Conservation (phyloP, 1,140 invertebrate species). For the Aporrectodea caliginosa region DNA sequence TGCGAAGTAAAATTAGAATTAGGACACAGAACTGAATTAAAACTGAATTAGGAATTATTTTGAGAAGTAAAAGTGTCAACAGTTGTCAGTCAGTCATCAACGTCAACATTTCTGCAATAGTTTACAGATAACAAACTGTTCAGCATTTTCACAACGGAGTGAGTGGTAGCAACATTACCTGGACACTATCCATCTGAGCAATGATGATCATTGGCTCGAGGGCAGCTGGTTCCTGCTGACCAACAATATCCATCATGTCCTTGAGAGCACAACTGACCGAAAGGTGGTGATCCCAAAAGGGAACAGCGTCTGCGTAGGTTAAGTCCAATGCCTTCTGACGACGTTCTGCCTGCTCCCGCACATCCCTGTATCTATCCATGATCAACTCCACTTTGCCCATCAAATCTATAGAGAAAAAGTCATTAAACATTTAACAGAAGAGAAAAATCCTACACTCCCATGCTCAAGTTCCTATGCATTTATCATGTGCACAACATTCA, state of each 20-base stretch:
- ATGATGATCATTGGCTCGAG: slow-evolving; percentile 14
- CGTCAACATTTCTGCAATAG: too few species aligned
- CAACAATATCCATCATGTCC: background rate
- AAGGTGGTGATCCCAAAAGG: slow-evolving; percentile 15
- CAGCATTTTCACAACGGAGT: background rate
- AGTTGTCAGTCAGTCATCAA: too few species aligned
- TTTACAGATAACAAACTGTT: too few species aligned
- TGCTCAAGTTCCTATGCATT: too few species aligned
- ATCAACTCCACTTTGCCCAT: slow-evolving; percentile 86
- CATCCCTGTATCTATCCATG: slow-evolving; percentile 87
- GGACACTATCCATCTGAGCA: background rate
- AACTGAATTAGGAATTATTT: too few species aligned
- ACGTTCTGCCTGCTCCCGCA: slow-evolving; percentile 77
- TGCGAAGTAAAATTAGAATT: too few species aligned
- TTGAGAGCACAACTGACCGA: background rate
- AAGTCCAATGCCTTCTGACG: slow-evolving; percentile 79
- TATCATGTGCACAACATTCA: too few species aligned
- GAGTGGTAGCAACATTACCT: too few species aligned
- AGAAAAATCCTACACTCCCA: too few species aligned
- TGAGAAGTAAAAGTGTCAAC: too few species aligned
- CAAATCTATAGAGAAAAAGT: slow-evolving; percentile 71
- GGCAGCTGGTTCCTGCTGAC: background rate
- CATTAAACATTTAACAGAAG: slow-evolving; percentile 24
- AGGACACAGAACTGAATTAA: too few species aligned
- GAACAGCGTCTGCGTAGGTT: slow-evolving; percentile 73